Evolutionary conservation across 2,113 vertebrate genomes (phyloP), one percentile per base, ranked within the genome.

Genomic region (Phyllostomus discolor): DNA sequence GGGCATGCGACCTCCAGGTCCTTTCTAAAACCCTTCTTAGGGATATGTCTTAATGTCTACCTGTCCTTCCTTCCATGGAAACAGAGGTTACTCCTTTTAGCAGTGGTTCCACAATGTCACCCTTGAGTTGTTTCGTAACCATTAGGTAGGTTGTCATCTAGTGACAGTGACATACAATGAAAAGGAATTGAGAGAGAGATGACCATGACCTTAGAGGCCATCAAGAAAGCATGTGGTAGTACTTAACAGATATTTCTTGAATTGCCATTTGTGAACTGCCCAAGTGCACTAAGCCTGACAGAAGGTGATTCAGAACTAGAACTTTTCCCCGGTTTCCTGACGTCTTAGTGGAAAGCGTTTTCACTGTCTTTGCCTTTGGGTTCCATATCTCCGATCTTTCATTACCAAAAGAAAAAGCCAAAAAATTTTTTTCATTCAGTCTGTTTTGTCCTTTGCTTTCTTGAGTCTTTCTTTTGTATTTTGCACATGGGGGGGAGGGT

Each of bases 381-480:
- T 92, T 95, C 95, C 22, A 24, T 88, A 22, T 67, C 66, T 94
- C 43, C 88, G 35, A 91, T 91, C 70, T 94, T 90, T 82, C 41
- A 92, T 90, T 95, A 94, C 59, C 46, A 85, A 94, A 78, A 94
- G 35, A 84, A 31, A 78, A 96, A 95, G n/a, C 1, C 38, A 31
- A 26, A 67, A 88, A 10, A 6, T 52, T 19, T 50, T 64, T 67
- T 50, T 50, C n/a, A 88, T 78, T 95, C 82, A n/a, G 4, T 83
- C 70, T 95, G 26, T 92, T 96, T 82, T 95, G 43, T 72, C 79
- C 41, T 90, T 73, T 87, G 80, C 82, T 90, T 95, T 90, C 57
- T 90, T 91, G 19, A 93, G 33, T 79, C 43, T 95, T 90, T 94
- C 67, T 93, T 94, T 96, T 94, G 59, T 73, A 69, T 92, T 95